Conservation (phyloP, 2,888 invertebrate species). For the Athalia rosae region DNA sequence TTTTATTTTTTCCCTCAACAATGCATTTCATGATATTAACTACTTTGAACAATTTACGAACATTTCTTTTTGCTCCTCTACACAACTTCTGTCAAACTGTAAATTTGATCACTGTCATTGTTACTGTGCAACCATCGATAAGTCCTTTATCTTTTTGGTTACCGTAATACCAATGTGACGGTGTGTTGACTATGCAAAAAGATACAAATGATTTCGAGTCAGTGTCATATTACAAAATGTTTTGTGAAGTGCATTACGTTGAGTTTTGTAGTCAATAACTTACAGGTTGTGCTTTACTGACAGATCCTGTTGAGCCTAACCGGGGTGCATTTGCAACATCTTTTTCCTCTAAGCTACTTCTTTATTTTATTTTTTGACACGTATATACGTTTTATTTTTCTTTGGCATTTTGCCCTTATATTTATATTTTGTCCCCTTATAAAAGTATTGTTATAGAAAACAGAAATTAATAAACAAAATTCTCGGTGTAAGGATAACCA, state of each 20-base stretch:
- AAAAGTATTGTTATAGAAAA: slow-evolving; percentile 33
- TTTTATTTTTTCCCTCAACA: background rate
- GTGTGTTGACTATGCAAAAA: background rate
- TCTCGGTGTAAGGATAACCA: slow-evolving; percentile 25
- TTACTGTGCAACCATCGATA: background rate
- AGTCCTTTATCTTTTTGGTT: slow-evolving; percentile 9
- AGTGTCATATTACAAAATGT: background rate
- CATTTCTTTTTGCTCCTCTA: background rate
- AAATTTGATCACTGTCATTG: background rate
- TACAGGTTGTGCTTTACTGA: slow-evolving; percentile 66
- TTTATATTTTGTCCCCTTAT: slow-evolving; percentile 72
- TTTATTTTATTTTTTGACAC: slow-evolving; percentile 50
- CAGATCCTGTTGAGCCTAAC: slow-evolving; percentile 70
- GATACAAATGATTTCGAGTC: background rate
- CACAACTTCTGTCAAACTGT: background rate
- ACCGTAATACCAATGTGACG: background rate
- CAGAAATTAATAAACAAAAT: slow-evolving; percentile 47
- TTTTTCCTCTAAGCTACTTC: slow-evolving; percentile 51
- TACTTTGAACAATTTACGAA: background rate
- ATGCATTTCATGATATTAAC: slow-evolving; percentile 38
- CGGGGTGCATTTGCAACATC: slow-evolving; percentile 75
- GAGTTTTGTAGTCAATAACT: slow-evolving; percentile 60
- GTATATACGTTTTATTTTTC: slow-evolving; percentile 46
- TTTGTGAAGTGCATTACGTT: slow-evolving; percentile 60
- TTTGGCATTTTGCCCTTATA: slow-evolving; percentile 63